Evolutionary conservation across 2,797 vertebrate species (phyloP), one percentile per base, ranked within the genome.

Genomic region (Limosa lapponica): DNA sequence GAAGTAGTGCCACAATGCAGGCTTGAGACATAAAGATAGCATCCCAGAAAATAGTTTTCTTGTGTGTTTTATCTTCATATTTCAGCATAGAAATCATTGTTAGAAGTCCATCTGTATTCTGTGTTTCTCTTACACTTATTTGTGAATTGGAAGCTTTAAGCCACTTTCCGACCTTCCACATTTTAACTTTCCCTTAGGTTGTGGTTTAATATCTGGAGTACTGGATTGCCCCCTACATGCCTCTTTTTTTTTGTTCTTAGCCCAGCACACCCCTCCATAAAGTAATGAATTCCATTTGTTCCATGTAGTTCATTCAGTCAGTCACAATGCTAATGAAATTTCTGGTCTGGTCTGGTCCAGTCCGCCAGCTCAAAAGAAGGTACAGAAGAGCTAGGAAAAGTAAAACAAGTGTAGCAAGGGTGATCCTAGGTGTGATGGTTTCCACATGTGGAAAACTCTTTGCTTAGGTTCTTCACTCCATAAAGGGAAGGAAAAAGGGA

Each of bases 161-260:
- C 19, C 13, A 32, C 10, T 75, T 79, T 28, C 3, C 1, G 8
- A 22, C 19, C 4, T 82, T 69, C 5, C 11, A 46, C 13, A 22
- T 41, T 75, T 73, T 67, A 80, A 71, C 16, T 20, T 57, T 44
- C 30, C 30, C 22, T 37, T 59, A 30, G 20, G 15, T 8, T 13
- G 1, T 36, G 11, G 12, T 27, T 89, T 59, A 81, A 9, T 61
- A 55, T 25, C 49, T 64, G 13, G 16, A 39, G 4, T 43, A 74
- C 1, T 55, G 19, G 4, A 59, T 44, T 67, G 15, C 4, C 13
- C 22, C 6, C 2, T 8, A 37, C 6, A 6, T 16, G 10, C 3
- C 8, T 58, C 4, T 24, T 30, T 52, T 54, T 41, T 54, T n/a
- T 85, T 49, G 16, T 36, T 49, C 2, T 82, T 58, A 59, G 48